Evolutionary conservation across 2,888 invertebrate species (phyloP), one percentile per base, ranked within the genome.

Genomic region (Psylliodes chrysocephalus): DNA sequence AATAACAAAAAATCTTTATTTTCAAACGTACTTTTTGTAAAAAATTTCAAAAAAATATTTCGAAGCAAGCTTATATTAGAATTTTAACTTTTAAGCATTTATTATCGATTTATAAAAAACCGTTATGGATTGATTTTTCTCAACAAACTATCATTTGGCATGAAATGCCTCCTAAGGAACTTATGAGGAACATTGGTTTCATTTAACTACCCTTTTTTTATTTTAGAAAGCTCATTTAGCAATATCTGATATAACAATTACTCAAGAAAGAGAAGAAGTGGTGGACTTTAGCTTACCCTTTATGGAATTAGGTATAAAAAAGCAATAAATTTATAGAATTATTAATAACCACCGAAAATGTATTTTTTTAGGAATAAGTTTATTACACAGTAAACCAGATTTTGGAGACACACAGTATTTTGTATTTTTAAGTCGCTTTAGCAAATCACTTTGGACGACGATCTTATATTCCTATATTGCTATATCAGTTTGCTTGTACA

Each of bases 221-320:
- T 85, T 86, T 40, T 83, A 96, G 96, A 91, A 90, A 86, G 96
- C 96, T 7, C 95, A 98, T 80, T 87, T 99, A 72, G 98, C 95
- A 0, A 91, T 98, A 64, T 97, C 96, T 73, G 97, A 98, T 78
- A 84, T 99, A 70, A 98, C 98, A 0, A 96, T 98, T 65, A 99
- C 95, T 4, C 95, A 93, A 79, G 89, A 92, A 56, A 86, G 98
- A 59, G 89, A 95, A 72, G 89, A 90, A 69, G 90, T 88, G 18
- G 94, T 95, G n/a, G 96, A 96, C 81, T 97, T 97, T 79, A 95
- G 96, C 2, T 94, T 95, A 82, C 98, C 98, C 0, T 99, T 98
- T 82, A 97, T 99, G 95, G 95, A 94, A 74, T 84, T 98, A 69
- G 95, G 78, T 71, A 69, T 60, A 44, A 14, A 35, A 12, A 14